These are phyloP conservation scores for Parapristionchus giblindavisi DNA, from an alignment of 2,888 invertebrate genomes.

Conservation along the genomic window DNA sequence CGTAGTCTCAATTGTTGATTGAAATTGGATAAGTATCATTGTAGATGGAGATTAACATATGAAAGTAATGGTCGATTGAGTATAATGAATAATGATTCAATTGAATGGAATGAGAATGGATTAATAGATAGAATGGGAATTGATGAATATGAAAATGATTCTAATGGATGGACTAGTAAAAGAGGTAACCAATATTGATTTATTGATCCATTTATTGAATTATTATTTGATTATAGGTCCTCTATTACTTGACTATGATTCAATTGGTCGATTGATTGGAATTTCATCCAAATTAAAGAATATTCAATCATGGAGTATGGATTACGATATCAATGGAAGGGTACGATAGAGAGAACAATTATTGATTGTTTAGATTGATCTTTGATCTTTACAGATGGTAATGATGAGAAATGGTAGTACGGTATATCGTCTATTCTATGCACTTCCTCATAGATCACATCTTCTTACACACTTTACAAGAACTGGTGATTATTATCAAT, in stretches of 20 bases:
- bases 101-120: slow-evolving; percentile 51
- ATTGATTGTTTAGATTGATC: not conserved
- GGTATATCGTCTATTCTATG: slow-evolving; percentile 44
- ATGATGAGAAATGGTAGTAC: slow-evolving; percentile 10
- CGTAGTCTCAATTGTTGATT: too few species aligned
- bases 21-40: not conserved
- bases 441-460: slow-evolving; percentile 35
- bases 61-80: slow-evolving; percentile 46
- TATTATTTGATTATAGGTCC: slow-evolving; percentile 31
- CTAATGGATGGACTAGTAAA: slow-evolving; percentile 41
- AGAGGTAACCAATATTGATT: slow-evolving; percentile 29
- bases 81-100: slow-evolving; percentile 44
- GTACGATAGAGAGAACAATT: not conserved
- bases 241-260: slow-evolving; percentile 41
- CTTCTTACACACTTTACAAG: slow-evolving; percentile 48
- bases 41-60: slow-evolving; percentile 40
- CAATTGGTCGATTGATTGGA: slow-evolving; percentile 40
- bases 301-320: slow-evolving; percentile 7
- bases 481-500: not conserved
- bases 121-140: slow-evolving; percentile 41
- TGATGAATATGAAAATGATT: slow-evolving; percentile 41
- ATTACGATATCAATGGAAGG: slow-evolving; percentile 46
- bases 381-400: not conserved
- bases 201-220: not conserved
- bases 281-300: slow-evolving; percentile 20